phyloP scores from a whole-genome alignment of 2,888 invertebrate species.

The Pheosia gnoma region DNA sequence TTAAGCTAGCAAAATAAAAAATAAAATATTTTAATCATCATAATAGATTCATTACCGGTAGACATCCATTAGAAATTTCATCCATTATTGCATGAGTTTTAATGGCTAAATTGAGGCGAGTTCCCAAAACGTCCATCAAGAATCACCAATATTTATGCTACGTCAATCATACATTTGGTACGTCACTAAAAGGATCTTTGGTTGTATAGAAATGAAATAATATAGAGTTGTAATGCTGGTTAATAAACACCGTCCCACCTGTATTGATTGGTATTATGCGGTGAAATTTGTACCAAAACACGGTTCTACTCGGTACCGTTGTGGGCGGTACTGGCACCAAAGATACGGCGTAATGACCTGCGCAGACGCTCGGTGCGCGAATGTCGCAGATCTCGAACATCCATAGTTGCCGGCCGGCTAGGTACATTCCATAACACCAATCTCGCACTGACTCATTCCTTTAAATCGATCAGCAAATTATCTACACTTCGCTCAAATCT shows the following conservation, averaged over 20 bases:
- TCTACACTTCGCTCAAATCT: conserved; percentile 1
- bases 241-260: too few relatives aligned
- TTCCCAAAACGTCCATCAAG: conserved; percentile 38
- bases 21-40: conserved; percentile 24
- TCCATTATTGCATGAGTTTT: conserved; percentile 23
- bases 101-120: conserved; percentile 22
- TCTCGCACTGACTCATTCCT: conserved; percentile 27
- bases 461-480: conserved; percentile 9
- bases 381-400: conserved; percentile 59
- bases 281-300: conserved; percentile 55
- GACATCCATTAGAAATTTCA: conserved; percentile 35
- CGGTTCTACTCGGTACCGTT: conserved; percentile 57
- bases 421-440: conserved; percentile 41
- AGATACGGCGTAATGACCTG: conserved; percentile 59
- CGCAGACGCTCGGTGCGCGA: conserved; percentile 45
- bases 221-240: conserved; percentile 25
- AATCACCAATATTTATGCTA: conserved; percentile 16
- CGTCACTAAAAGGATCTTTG: conserved; percentile 15
- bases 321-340: conserved; percentile 28
- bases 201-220: conserved; percentile 26
- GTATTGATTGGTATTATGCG: conserved; percentile 32
- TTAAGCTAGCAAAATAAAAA: conserved; percentile 39
- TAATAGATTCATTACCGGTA: conserved; percentile 27
- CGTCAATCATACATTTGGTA: conserved; percentile 10
- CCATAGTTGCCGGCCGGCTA: conserved; percentile 46